Base-by-base conservation (phyloP, 1,140 invertebrate species). In the Micrasema minimum region DNA sequence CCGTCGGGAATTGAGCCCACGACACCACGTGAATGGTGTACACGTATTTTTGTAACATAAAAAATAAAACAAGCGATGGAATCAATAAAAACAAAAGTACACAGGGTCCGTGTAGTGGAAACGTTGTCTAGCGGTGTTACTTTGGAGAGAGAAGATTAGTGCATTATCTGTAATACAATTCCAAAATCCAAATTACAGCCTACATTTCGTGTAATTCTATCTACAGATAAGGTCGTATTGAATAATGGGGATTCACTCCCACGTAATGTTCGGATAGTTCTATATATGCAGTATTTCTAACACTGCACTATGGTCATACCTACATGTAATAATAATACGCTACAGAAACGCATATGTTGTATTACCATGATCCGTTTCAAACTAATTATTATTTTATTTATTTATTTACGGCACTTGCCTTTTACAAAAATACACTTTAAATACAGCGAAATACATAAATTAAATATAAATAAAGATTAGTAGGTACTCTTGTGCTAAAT, bases 131-230 rank as follows among this genome's bases (percentile, higher is more conserved):
- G 12, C 41, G 41, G 41, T 43, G 41, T 14, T 6, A 6, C 12
- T 43, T 5, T 14, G 12, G 46, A 2, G 23, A 14, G 23, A 55
- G 23, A 48, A 66, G 48, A 38, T 31, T 66, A 35, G 31, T 31
- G 48, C 46, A 65, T 65, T 48, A 65, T 65, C 45, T 53, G 46
- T 53, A 65, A 53, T 66, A 53, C 46, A n/a, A n/a, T n/a, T 66
- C 35, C 7, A 35, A 65, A 65, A 66, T 53, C 53, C 65, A 66
- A 66, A 66, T 66, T 66, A 66, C 65, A 53, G 65, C 46, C 38
- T 66, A 51, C 65, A 66, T 53, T 51, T 66, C 65, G 20, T 66
- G 65, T 66, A 66, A 66, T 66, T 51, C 53, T 66, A 66, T 66
- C 46, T 51, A 18, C 11, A 7, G 46, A 66, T 46, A 53, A 38